These are phyloP conservation scores for Bhutanitis thaidina DNA, from an alignment of 2,888 invertebrate species.

Conservation along the genomic window DNA sequence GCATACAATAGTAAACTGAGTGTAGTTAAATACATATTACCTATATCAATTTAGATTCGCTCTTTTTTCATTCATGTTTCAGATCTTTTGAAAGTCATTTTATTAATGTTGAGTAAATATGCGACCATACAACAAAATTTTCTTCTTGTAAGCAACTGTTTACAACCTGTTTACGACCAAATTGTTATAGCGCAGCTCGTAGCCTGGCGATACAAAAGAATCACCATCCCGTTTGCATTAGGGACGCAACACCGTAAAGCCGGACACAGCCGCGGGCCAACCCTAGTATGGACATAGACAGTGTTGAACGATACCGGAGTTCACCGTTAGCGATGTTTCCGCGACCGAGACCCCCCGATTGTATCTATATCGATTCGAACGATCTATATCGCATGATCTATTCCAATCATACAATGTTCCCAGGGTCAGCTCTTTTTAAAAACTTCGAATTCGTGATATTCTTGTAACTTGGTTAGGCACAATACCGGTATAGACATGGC, in stretches of 20 bases:
- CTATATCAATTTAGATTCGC: no score
- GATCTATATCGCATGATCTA: slow-evolving; percentile 14
- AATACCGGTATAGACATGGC: background rate
- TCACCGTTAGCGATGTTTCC: slow-evolving; percentile 22
- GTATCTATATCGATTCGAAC: slow-evolving; percentile 12
- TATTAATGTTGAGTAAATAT: no score
- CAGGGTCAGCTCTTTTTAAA: slow-evolving; percentile 20
- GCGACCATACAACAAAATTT: no score
- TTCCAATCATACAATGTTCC: slow-evolving; percentile 14
- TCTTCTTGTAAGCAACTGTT: no score
- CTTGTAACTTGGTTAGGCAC: background rate
- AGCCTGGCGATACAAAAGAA: background rate
- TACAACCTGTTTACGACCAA: background rate
- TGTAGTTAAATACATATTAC: no score
- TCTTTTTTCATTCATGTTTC: no score
- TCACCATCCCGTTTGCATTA: slow-evolving; percentile 11
- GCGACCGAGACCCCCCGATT: slow-evolving; percentile 17
- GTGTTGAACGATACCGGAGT: slow-evolving; percentile 7
- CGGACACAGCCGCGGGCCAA: slow-evolving; percentile 13
- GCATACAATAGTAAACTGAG: no score
- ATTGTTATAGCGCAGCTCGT: background rate
- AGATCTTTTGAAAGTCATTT: no score
- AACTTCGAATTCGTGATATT: slow-evolving; percentile 12
- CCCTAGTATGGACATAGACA: slow-evolving; percentile 18
- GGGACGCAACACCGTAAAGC: slow-evolving; percentile 1